Evolutionary conservation across 2,797 vertebrate species (phyloP).

Genomic region (Miopithecus talapoin): DNA sequence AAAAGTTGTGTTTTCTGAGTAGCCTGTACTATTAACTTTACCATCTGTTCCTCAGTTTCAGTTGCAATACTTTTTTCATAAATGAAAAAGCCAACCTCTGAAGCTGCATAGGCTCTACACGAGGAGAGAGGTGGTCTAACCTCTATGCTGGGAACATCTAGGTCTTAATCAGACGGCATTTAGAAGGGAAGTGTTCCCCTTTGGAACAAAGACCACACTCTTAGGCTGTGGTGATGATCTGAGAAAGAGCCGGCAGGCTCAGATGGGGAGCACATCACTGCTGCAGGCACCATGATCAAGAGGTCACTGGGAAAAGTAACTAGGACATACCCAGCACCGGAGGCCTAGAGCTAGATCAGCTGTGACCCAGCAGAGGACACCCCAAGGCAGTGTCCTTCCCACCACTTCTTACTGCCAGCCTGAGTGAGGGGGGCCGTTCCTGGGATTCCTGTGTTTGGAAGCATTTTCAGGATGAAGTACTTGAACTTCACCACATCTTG

Average conservation of each 20-base stretch:
- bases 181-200: not conserved
- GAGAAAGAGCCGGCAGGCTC: not conserved
- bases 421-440: not conserved
- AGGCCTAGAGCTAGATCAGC: not conserved
- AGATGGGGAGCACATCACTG: not conserved
- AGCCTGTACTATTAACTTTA: not conserved
- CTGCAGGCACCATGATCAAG: not conserved
- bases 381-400: not conserved
- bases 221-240: not conserved
- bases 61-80: not conserved
- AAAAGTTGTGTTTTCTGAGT: not conserved
- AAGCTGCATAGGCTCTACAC: not conserved
- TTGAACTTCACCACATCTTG: not conserved
- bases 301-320: not conserved
- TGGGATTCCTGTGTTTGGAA: not conserved
- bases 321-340: fast-evolving
- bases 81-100: not conserved
- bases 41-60: not conserved
- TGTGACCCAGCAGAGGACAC: not conserved
- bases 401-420: not conserved
- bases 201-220: not conserved
- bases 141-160: not conserved
- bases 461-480: not conserved
- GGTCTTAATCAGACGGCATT: not conserved
- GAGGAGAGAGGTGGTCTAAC: not conserved